Percentiles rank a stretch among this genome's conserved stretches.
Evolutionary conservation across 2,113 vertebrate species (phyloP).

Genomic region (Lethenteron camtschaticum): DNA sequence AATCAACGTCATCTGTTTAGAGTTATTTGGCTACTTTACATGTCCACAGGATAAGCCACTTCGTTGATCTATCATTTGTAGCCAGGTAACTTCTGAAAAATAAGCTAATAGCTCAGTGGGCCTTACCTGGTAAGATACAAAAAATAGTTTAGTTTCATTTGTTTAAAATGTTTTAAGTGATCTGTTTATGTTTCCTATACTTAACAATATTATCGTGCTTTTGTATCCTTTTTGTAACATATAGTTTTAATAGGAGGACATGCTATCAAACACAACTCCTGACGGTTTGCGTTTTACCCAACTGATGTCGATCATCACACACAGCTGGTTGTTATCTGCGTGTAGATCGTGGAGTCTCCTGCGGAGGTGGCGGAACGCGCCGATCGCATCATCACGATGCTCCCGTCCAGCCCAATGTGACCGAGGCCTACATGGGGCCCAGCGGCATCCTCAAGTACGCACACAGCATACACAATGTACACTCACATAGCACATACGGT

Average conservation of each 20-base stretch:
- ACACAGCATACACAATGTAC: neutral
- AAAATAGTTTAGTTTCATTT: neutral
- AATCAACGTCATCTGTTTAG: too few relatives aligned
- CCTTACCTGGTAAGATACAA: neutral
- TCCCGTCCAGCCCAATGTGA: conserved; percentile 68
- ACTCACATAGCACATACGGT: too few relatives aligned
- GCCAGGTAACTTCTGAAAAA: too few relatives aligned
- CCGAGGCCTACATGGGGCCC: conserved; percentile 64
- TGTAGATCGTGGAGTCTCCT: conserved; percentile 65
- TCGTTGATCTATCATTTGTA: too few relatives aligned
- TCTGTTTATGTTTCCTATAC: too few relatives aligned
- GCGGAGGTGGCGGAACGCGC: conserved; percentile 81
- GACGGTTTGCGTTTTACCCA: neutral
- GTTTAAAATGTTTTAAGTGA: neutral
- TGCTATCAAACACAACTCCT: neutral
- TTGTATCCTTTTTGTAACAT: too few relatives aligned
- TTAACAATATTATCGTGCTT: too few relatives aligned
- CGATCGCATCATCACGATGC: conserved; percentile 92
- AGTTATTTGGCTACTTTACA: too few relatives aligned
- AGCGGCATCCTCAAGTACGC: conserved; percentile 83
- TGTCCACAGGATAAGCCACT: too few relatives aligned
- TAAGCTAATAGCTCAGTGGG: neutral
- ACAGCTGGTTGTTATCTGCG: conserved; percentile 6
- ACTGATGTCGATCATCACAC: neutral
- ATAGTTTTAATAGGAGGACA: neutral